A percentile compares a stretch with the other conserved stretches of the same genome.
These are phyloP conservation scores for Ctena decussata DNA, from an alignment of 2,888 invertebrate species.

Conservation along the genomic window DNA sequence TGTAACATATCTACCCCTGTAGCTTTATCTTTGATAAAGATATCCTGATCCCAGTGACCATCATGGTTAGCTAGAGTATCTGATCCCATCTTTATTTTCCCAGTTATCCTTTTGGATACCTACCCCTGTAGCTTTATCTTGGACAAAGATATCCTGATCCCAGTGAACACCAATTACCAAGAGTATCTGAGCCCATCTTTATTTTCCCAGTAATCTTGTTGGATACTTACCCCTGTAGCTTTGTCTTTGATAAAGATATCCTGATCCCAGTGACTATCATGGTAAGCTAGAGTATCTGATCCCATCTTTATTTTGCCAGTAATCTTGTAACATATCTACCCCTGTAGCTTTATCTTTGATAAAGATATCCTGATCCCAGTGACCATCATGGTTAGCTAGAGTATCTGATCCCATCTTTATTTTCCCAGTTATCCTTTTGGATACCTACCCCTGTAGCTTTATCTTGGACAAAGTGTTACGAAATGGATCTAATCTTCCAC, in stretches of 20 bases:
- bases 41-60: conserved; percentile 97
- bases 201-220: too few relatives aligned
- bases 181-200: too few relatives aligned
- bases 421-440: conserved; percentile 93
- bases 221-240: conserved; percentile 89
- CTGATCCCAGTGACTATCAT: conserved; percentile 98
- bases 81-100: conserved; percentile 95
- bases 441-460: conserved; percentile 92
- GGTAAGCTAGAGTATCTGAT: conserved; percentile 94
- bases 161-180: too few relatives aligned
- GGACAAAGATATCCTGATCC: too few relatives aligned
- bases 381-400: conserved; percentile 94
- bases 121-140: conserved; percentile 92
- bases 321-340: conserved; percentile 92
- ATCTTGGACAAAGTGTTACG: too few relatives aligned
- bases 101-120: conserved; percentile 93
- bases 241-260: conserved; percentile 94
- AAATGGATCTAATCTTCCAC: too few relatives aligned
- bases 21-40: conserved; percentile 93
- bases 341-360: conserved; percentile 92
- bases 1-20: conserved; percentile 88
- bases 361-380: conserved; percentile 96
- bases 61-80: conserved; percentile 95
- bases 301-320: conserved; percentile 95
- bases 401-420: conserved; percentile 96